Evolutionary conservation across 2,888 invertebrate species (phyloP).

Genomic region (Drosophila sordidula): DNA sequence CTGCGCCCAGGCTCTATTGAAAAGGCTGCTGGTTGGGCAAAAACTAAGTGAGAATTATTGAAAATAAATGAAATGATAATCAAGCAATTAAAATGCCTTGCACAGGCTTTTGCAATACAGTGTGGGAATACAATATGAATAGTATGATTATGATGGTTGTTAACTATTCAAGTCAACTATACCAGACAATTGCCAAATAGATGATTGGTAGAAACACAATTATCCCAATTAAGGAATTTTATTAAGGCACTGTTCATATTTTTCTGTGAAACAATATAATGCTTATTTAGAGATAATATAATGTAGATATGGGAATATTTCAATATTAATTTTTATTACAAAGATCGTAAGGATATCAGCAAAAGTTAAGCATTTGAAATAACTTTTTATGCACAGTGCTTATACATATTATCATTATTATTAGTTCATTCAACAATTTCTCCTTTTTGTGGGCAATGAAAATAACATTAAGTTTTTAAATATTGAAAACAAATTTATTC

Average conservation of each 20-base stretch:
- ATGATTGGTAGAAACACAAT: slow-evolving; percentile 1
- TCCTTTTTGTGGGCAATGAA: too few species aligned
- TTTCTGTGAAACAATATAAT: neutral
- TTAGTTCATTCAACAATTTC: too few species aligned
- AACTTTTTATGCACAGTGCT: too few species aligned
- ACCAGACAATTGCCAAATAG: neutral
- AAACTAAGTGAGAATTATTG: slow-evolving; percentile 62
- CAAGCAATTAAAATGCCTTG: slow-evolving; percentile 54
- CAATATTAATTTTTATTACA: too few species aligned
- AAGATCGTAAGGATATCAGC: too few species aligned
- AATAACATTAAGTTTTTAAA: too few species aligned
- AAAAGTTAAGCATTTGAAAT: too few species aligned
- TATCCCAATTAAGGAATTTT: neutral
- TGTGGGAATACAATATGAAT: slow-evolving; percentile 57
- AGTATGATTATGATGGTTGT: slow-evolving; percentile 5
- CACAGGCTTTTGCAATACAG: slow-evolving; percentile 2
- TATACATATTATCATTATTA: too few species aligned
- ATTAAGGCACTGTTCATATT: neutral
- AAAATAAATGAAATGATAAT: slow-evolving; percentile 68
- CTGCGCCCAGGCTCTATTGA: slow-evolving; percentile 2
- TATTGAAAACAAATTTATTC: too few species aligned
- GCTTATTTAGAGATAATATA: too few species aligned
- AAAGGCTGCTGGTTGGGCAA: slow-evolving; percentile 58
- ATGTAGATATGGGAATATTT: too few species aligned
- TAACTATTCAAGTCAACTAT: slow-evolving; percentile 2